Evolutionary conservation across 2,888 invertebrate species (phyloP).

Genomic region (Maniola hyperantus): DNA sequence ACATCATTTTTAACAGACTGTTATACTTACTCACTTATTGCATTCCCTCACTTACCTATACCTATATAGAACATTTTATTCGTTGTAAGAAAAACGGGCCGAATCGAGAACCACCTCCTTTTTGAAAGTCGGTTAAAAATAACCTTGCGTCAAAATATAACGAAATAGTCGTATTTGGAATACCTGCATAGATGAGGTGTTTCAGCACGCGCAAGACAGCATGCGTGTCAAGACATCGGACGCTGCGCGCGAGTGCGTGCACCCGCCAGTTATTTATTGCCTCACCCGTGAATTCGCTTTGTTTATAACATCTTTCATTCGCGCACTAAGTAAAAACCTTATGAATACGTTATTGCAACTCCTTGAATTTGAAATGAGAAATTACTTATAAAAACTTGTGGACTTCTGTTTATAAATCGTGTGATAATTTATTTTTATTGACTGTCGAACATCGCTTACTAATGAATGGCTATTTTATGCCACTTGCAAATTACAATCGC

Average conservation of each 20-base stretch:
- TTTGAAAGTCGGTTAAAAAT: too few relatives aligned
- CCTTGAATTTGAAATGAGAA: slow-evolving; percentile 54
- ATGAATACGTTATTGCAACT: slow-evolving; percentile 66
- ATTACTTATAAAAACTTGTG: slow-evolving; percentile 45
- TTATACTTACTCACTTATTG: neutral
- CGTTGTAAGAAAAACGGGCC: too few relatives aligned
- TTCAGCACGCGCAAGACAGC: slow-evolving; percentile 67
- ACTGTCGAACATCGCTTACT: slow-evolving; percentile 17
- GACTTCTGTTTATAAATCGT: slow-evolving; percentile 44
- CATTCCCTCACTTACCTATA: neutral
- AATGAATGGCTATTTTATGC: slow-evolving; percentile 18
- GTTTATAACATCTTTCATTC: slow-evolving; percentile 66
- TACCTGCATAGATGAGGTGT: slow-evolving; percentile 58
- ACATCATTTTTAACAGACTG: neutral
- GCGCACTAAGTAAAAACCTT: slow-evolving; percentile 64
- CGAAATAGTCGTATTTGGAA: slow-evolving; percentile 38
- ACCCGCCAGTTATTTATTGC: slow-evolving; percentile 73
- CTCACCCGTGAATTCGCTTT: slow-evolving; percentile 64
- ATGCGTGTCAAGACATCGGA: slow-evolving; percentile 69
- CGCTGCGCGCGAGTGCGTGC: slow-evolving; percentile 76
- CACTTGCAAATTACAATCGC: slow-evolving; percentile 4
- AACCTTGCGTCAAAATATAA: neutral
- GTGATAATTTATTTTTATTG: slow-evolving; percentile 42
- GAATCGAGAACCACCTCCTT: too few relatives aligned
- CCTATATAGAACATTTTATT: neutral